phyloP scores from a whole-genome alignment of 1,140 invertebrate species.

The Neotoxoptera formosana region DNA sequence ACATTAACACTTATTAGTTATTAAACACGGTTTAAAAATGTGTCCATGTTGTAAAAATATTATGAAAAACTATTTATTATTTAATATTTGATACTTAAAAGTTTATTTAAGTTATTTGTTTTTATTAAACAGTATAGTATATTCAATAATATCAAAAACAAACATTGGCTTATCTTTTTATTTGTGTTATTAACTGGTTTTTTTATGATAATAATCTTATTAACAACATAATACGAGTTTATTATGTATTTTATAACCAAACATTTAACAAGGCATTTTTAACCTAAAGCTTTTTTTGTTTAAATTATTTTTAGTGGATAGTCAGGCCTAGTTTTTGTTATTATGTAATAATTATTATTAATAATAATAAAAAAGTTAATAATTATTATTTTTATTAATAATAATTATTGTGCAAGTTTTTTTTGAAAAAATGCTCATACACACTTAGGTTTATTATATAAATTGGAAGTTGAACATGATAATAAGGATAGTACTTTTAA shows the following conservation, averaged over 20 bases:
- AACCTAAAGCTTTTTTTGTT: too few relatives aligned
- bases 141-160: not conserved
- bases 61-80: not conserved
- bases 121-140: not conserved
- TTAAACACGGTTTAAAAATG: not conserved
- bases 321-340: too few relatives aligned
- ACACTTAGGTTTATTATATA: too few relatives aligned
- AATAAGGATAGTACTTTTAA: too few relatives aligned
- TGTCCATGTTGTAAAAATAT: not conserved
- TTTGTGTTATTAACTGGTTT: not conserved
- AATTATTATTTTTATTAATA: too few relatives aligned
- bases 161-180: not conserved
- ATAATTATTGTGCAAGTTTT: too few relatives aligned
- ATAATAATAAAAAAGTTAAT: too few relatives aligned
- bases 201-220: not conserved
- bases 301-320: too few relatives aligned
- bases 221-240: not conserved
- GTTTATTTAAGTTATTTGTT: not conserved
- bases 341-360: too few relatives aligned
- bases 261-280: too few relatives aligned
- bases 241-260: not conserved
- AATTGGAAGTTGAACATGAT: too few relatives aligned
- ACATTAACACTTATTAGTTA: not conserved
- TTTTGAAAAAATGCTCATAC: too few relatives aligned
- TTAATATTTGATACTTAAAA: not conserved